Conservation (phyloP, 2,113 vertebrate genomes). For the Phrynosoma blainvillii region DNA sequence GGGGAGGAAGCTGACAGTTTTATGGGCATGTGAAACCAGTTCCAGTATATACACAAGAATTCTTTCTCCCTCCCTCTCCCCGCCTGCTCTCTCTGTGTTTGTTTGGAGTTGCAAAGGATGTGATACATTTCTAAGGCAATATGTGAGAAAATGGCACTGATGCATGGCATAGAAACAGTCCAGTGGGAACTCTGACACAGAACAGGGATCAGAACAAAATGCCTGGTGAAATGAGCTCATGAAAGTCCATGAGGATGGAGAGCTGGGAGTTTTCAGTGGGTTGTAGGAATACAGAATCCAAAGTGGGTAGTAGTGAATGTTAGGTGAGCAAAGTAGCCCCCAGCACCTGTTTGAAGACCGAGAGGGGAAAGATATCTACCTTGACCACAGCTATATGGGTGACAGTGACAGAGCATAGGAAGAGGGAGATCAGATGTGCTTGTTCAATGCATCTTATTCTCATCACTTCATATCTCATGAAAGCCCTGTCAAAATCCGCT, state of each 20-base stretch:
- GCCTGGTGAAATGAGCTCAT: not conserved
- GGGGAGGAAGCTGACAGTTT: not conserved
- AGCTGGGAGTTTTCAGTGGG: not conserved
- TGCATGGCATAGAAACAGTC: not conserved
- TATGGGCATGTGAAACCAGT: not conserved
- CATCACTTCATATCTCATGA: too few species aligned
- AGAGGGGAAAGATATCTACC: not conserved
- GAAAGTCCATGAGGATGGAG: not conserved
- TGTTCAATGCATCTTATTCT: not conserved
- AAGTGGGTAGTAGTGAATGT: not conserved
- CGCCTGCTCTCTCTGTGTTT: not conserved
- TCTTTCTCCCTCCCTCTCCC: not conserved
- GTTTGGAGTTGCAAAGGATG: constrained; percentile 6
- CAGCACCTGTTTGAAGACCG: not conserved
- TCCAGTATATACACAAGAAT: constrained; percentile 19
- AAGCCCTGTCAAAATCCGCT: too few species aligned
- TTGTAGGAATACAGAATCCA: too few species aligned
- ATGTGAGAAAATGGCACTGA: constrained; percentile 42
- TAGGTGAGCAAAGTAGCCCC: not conserved
- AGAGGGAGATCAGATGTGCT: not conserved
- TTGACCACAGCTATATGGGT: not conserved
- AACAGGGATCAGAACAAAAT: not conserved
- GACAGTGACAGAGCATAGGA: too few species aligned
- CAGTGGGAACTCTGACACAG: not conserved
- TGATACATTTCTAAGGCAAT: constrained; percentile 55